phyloP scores from a whole-genome alignment of 2,797 vertebrate species.

The Euphonia xanthogaster region DNA sequence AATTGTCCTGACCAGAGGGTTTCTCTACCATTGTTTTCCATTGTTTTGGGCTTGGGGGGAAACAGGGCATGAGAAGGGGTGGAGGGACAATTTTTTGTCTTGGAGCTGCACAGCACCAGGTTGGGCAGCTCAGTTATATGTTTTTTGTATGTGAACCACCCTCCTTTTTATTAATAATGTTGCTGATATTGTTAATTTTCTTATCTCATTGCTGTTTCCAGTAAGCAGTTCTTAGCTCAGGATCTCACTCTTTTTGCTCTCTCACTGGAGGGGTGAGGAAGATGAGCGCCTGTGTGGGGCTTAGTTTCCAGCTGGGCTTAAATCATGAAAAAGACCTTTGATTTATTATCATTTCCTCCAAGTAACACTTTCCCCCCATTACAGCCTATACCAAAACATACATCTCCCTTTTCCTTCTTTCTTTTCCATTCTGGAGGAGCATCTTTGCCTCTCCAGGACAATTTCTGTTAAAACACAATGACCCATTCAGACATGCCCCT shows the following conservation, averaged over 20 bases:
- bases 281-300: not conserved
- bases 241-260: not conserved
- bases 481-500: fast-evolving
- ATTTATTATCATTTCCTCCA: not conserved
- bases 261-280: not conserved
- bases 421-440: not conserved
- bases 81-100: not conserved
- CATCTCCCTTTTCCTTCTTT: not conserved
- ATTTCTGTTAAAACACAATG: not conserved
- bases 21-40: not conserved
- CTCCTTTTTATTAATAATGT: not conserved
- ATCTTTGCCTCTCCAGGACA: not conserved
- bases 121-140: not conserved
- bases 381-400: not conserved
- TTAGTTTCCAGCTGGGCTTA: not conserved
- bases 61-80: fast-evolving
- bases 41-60: not conserved
- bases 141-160: not conserved
- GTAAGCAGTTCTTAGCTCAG: not conserved
- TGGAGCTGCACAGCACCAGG: fast-evolving
- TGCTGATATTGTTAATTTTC: not conserved
- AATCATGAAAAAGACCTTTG: not conserved
- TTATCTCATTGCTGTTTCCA: not conserved
- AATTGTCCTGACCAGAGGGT: not conserved
- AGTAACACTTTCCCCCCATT: not conserved